Base-by-base conservation (phyloP, 1,140 invertebrate genomes). In the Bombus soroeensis region DNA sequence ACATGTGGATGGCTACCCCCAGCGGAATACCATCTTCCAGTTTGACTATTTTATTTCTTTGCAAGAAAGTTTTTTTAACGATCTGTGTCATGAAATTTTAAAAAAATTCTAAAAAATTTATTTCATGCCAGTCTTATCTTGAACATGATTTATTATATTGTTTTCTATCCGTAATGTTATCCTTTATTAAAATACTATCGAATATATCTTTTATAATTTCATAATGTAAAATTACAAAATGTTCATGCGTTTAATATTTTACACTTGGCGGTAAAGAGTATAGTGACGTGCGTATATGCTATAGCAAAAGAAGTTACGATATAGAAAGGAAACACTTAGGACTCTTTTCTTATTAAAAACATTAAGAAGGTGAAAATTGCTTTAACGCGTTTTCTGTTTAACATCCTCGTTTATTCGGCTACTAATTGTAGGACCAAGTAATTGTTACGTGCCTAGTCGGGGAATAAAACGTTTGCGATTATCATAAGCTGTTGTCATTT, bases 341-440 rank as follows among this genome's bases (percentile, higher is more conserved):
- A 62, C 75, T 28, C 57, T 77, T 77, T 32, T 37, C 18, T 77
- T 39, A 28, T 62, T 62, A 77, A 77, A 77, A 77, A 57, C 39
- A 62, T 62, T 41, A 62, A 41, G 57, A 57, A 41, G 75, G 53
- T 25, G 37, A 62, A 62, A 32, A 77, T 77, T 77, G 37, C 28
- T 62, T 41, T 77, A 77, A 77, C 22, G 53, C 75, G 37, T 39
- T 77, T 77, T 57, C 75, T 77, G 25, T 77, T 77, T 62, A 62
- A 62, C n/a, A 39, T 59, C 34, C 53, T 39, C 74, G 37, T 76
- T 10, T 39, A 39, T 76, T 25, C 47, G 18, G 18, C 0, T 13
- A 28, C 13, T 12, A 9, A 39, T 22, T 39, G 6, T 9, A 77
- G 25, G 25, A 12, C 41, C 15, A 6, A 32, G n/a, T 3, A 43